Evolutionary conservation across 1,140 invertebrate species (phyloP).

Genomic region (Euwallacea fornicatus): DNA sequence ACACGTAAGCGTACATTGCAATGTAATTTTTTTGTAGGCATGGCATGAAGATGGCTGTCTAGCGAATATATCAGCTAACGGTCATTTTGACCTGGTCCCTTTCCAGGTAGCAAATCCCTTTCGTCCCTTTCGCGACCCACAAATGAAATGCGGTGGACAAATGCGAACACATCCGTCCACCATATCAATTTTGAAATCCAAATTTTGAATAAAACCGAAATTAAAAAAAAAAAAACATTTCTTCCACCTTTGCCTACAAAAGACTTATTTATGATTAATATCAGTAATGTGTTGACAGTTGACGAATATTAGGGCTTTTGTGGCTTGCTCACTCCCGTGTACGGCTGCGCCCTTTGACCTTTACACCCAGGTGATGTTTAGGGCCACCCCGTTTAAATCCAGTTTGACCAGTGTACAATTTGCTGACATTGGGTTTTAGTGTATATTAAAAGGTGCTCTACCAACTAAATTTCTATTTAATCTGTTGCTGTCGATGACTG

Average conservation of each 20-base stretch:
- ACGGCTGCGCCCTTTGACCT: constrained; percentile 45
- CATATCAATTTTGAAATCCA: too few relatives aligned
- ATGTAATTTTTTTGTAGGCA: too few relatives aligned
- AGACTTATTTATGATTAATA: constrained; percentile 51
- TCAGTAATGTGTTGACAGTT: constrained; percentile 54
- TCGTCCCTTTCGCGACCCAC: constrained; percentile 25
- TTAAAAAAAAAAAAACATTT: too few relatives aligned
- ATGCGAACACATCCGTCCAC: too few relatives aligned
- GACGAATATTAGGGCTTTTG: constrained; percentile 53
- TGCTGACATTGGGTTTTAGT: constrained; percentile 38
- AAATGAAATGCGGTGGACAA: too few relatives aligned
- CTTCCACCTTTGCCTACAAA: not conserved
- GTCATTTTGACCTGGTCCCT: constrained; percentile 24
- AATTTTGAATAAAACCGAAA: too few relatives aligned
- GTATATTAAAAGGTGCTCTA: constrained; percentile 29
- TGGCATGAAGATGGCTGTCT: too few relatives aligned
- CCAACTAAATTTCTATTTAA: not conserved
- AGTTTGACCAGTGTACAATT: constrained; percentile 44
- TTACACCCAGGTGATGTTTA: constrained; percentile 42
- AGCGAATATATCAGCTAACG: too few relatives aligned
- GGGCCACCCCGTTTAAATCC: constrained; percentile 37
- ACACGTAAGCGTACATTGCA: too few relatives aligned
- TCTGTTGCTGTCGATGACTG: not conserved
- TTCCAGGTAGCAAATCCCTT: constrained; percentile 47
- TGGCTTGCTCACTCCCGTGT: constrained; percentile 53